These are phyloP conservation scores for Saguinus imperator DNA, from an alignment of 2,113 vertebrate species.

Conservation along the genomic window DNA sequence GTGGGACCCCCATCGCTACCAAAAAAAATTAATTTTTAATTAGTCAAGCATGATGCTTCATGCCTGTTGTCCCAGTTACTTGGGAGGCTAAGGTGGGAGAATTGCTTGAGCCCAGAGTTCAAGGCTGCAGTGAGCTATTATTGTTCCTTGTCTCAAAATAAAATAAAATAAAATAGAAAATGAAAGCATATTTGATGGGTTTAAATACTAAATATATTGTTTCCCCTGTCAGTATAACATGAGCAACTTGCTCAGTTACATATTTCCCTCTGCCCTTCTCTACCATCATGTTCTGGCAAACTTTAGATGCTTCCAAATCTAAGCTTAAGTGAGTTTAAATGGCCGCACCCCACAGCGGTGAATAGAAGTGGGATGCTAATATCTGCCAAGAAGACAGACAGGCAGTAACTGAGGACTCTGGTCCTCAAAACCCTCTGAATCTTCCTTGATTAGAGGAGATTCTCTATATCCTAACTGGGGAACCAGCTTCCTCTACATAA, in stretches of 20 bases:
- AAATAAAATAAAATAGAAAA: not conserved
- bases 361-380: not conserved
- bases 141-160: too few relatives aligned
- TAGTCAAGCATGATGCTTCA: too few relatives aligned
- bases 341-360: accelerated
- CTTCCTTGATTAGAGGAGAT: not conserved
- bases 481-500: not conserved
- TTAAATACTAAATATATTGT: not conserved
- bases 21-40: too few relatives aligned
- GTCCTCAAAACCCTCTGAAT: not conserved
- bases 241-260: not conserved
- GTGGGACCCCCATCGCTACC: too few relatives aligned
- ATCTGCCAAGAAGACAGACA: not conserved
- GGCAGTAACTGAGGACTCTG: too few relatives aligned
- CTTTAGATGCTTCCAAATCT: not conserved
- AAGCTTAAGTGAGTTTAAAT: not conserved
- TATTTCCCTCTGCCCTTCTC: too few relatives aligned
- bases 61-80: too few relatives aligned
- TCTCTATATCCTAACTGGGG: accelerated
- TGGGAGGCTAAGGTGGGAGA: too few relatives aligned
- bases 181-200: not conserved
- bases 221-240: not conserved
- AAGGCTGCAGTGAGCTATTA: too few relatives aligned
- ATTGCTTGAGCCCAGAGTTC: too few relatives aligned
- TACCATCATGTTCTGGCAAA: not conserved